phyloP scores from a whole-genome alignment of 2,797 vertebrate species.

The Nyctalus aviator region DNA sequence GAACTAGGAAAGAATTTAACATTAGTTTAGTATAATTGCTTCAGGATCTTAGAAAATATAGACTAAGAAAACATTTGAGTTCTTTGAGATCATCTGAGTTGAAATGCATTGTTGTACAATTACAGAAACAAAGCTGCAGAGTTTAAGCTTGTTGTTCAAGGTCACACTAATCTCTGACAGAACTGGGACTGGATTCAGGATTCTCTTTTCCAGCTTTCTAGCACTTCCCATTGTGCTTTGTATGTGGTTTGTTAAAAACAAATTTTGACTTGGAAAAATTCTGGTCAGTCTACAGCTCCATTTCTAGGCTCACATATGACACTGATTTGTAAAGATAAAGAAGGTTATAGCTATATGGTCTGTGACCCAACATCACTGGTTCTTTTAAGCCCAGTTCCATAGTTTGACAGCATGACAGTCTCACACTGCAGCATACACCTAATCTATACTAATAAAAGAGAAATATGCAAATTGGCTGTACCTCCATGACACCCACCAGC shows the following conservation, averaged over 20 bases:
- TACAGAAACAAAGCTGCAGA: background rate
- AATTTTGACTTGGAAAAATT: background rate
- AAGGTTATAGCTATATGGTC: background rate
- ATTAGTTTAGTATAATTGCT: background rate
- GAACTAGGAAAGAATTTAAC: constrained; percentile 3
- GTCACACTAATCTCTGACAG: background rate
- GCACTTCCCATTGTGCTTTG: background rate
- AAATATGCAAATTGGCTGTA: no score
- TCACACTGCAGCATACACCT: background rate
- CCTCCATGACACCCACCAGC: no score
- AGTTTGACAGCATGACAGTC: background rate
- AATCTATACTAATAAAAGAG: no score
- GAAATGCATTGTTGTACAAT: background rate
- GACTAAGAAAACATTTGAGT: constrained; percentile 14
- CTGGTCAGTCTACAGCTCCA: background rate
- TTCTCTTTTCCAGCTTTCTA: background rate
- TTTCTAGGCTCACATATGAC: background rate
- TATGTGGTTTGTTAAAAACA: background rate
- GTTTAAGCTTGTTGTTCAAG: background rate
- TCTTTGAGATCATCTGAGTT: background rate
- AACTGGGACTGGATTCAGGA: background rate
- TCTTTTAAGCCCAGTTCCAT: background rate
- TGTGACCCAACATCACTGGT: background rate
- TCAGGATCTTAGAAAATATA: constrained; percentile 13
- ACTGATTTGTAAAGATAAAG: background rate